Evolutionary conservation across 2,113 vertebrate species (phyloP), one percentile per base, ranked within the genome.

Genomic region (Lagopus leucura): DNA sequence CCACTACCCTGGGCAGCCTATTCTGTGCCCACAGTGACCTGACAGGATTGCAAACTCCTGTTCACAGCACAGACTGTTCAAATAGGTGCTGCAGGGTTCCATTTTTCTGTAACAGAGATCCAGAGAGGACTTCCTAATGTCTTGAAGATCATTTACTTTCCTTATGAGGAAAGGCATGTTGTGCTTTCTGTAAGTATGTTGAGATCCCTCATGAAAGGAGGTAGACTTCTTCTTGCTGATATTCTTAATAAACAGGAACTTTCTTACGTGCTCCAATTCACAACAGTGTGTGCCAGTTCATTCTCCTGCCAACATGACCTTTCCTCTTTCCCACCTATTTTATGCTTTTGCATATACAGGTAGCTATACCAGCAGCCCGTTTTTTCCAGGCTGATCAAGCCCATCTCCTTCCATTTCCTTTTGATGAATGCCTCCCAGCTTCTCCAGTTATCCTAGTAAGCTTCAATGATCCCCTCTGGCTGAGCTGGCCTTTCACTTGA

Each of bases 341-440:
- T 45, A 4, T 9, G 7, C 40, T 57, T 18, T 3, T 22, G 27
- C 34, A 20, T 72, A 48, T 55, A 25, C 6, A 48, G 13, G 25
- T 5, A 83, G 6, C 48, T 70, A 34, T 34, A 77, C 27, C 60
- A 73, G 60, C 16, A 73, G 9, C 34, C 40, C 77, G 20, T 73
- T 79, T 79, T 79, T 79, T 42, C 40, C 55, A 69, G 74, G 42
- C 48, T 27, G 32, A 64, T 52, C 19, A 48, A 78, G 13, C 27
- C 1, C 0, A n/a, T 4, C 8, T n/a, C 9, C 58, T 78, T 47
- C 20, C 0, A 1, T 25, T 36, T 77, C 14, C 18, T 28, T 70
- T 42, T 19, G 4, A 18, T 8, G 22, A 58, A 13, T 32, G 20
- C 13, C 18, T 55, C 61, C 14, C 55, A 27, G 32, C 2, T 74